phyloP scores from a whole-genome alignment of 2,888 invertebrate species.

The Melieria crassipennis region DNA sequence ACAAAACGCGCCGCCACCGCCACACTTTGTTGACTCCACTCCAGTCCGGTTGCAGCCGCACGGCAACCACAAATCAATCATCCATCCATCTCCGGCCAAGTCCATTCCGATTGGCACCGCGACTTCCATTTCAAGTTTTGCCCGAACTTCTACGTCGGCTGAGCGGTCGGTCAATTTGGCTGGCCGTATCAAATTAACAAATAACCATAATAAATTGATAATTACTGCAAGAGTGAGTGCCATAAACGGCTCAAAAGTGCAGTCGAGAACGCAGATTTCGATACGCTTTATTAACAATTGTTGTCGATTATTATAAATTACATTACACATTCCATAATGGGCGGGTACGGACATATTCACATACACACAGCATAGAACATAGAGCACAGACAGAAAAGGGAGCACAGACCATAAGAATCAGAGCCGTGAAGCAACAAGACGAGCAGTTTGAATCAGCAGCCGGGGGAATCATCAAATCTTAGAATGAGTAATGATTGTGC shows the following conservation, averaged over 20 bases:
- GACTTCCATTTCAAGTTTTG: too few relatives aligned
- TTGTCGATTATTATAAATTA: conserved; percentile 25
- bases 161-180: conserved; percentile 2
- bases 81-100: neutral
- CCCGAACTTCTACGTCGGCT: too few relatives aligned
- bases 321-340: neutral
- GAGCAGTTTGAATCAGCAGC: too few relatives aligned
- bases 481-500: too few relatives aligned
- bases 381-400: too few relatives aligned
- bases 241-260: neutral
- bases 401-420: too few relatives aligned
- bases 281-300: conserved; percentile 24
- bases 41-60: neutral
- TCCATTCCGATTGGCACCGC: too few relatives aligned
- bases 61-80: conserved; percentile 31
- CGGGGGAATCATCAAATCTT: too few relatives aligned
- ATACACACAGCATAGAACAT: too few relatives aligned
- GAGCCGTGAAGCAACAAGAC: too few relatives aligned
- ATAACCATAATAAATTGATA: conserved; percentile 30
- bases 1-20: neutral
- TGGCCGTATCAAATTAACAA: conserved; percentile 23
- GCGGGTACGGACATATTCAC: too few relatives aligned
- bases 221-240: conserved; percentile 13
- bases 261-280: conserved; percentile 18
- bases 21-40: neutral